phyloP scores from a whole-genome alignment of 2,888 invertebrate genomes.

The Listrodromus nycthemerus region DNA sequence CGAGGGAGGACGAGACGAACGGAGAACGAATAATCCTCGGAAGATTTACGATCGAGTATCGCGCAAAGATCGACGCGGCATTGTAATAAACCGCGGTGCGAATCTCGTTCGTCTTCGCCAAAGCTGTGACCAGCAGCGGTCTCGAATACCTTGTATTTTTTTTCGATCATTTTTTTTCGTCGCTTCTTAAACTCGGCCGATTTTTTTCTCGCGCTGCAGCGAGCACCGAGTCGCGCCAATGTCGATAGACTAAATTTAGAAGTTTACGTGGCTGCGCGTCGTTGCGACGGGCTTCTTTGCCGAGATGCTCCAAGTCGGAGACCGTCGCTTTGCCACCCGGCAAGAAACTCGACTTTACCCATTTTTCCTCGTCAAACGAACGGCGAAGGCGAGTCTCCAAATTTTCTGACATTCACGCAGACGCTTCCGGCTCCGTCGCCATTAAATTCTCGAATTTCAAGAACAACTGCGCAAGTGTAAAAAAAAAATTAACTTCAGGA shows the following conservation, averaged over 20 bases:
- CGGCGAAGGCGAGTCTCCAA: neutral
- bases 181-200: neutral
- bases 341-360: slow-evolving; percentile 49
- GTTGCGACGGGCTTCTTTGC: slow-evolving; percentile 48
- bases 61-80: neutral
- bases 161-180: neutral
- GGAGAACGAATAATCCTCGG: neutral
- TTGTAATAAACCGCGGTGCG: neutral
- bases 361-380: slow-evolving; percentile 24
- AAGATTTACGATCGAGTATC: slow-evolving; percentile 27
- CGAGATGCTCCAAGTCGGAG: slow-evolving; percentile 13
- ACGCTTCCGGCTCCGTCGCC: too few relatives aligned
- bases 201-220: slow-evolving; percentile 11
- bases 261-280: slow-evolving; percentile 70
- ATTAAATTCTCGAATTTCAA: neutral
- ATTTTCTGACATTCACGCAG: too few relatives aligned
- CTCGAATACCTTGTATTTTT: neutral
- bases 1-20: slow-evolving; percentile 55
- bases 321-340: slow-evolving; percentile 36
- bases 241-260: slow-evolving; percentile 68
- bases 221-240: slow-evolving; percentile 18
- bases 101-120: slow-evolving; percentile 2
- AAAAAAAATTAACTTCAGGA: too few relatives aligned
- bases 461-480: too few relatives aligned
- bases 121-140: neutral